Evolutionary conservation across 2,113 vertebrate species (phyloP).

Genomic region (Pyrgilauda ruficollis): DNA sequence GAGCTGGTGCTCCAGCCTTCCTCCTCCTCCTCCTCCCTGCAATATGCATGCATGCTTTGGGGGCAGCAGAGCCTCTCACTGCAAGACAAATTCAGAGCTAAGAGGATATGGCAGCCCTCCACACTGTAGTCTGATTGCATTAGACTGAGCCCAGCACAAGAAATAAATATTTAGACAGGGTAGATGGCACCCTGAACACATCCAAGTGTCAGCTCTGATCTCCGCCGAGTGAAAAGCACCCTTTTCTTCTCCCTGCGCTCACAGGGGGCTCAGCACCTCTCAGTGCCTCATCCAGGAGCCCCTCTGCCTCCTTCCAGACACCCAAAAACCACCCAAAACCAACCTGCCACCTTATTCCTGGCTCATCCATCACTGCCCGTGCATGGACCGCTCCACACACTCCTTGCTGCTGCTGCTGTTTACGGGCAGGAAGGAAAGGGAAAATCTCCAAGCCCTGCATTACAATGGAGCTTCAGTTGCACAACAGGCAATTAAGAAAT

Average conservation of each 20-base stretch:
- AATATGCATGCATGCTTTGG: not conserved
- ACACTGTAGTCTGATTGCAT: constrained; percentile 74
- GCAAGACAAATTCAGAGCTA: constrained; percentile 65
- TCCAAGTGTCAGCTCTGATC: constrained; percentile 75
- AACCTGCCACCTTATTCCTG: constrained; percentile 57
- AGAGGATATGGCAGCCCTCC: constrained; percentile 76
- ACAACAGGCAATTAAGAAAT: constrained; percentile 54
- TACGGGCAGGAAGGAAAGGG: not conserved
- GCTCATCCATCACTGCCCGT: constrained; percentile 70
- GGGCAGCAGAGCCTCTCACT: constrained; percentile 34
- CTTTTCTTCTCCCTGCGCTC: constrained; percentile 21
- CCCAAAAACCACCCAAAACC: not conserved
- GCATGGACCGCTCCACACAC: constrained; percentile 31
- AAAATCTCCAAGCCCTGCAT: not conserved
- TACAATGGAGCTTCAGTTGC: constrained; percentile 8
- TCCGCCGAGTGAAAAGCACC: constrained; percentile 56
- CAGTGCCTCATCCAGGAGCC: constrained; percentile 56
- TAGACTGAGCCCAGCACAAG: constrained; percentile 67
- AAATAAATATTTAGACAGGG: constrained; percentile 82
- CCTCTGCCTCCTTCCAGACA: constrained; percentile 54
- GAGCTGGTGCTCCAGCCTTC: not conserved
- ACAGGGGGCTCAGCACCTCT: constrained; percentile 52
- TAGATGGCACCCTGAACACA: constrained; percentile 71
- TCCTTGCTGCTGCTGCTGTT: constrained; percentile 36
- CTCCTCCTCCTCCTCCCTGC: constrained; percentile 5